Conservation (phyloP, 2,888 invertebrate species). For the Pyrrhia umbra region DNA sequence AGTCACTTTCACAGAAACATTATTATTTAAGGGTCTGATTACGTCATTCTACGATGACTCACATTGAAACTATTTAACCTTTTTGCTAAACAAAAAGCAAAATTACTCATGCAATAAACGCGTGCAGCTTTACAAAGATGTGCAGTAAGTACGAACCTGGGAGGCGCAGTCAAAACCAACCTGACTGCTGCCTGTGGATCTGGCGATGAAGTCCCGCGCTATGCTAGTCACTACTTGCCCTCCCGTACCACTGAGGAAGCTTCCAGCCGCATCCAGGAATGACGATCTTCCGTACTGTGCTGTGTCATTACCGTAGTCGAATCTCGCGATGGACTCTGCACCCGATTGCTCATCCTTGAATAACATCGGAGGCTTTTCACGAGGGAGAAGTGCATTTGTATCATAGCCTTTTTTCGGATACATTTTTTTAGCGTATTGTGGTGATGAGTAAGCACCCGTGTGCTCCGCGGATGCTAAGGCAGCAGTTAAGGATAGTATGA, state of each 20-base stretch:
- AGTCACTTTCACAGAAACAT: background rate
- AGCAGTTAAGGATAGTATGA: constrained; percentile 67
- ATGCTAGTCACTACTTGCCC: constrained; percentile 90
- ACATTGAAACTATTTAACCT: constrained; percentile 48
- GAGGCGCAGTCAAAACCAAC: constrained; percentile 90
- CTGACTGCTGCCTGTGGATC: constrained; percentile 93
- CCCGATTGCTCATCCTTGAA: constrained; percentile 73
- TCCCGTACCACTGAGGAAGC: constrained; percentile 83
- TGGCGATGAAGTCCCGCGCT: constrained; percentile 92
- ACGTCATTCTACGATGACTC: constrained; percentile 56
- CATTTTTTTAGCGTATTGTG: constrained; percentile 88
- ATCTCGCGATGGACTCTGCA: constrained; percentile 73
- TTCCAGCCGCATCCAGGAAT: constrained; percentile 82
- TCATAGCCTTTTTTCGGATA: constrained; percentile 81
- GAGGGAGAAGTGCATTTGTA: constrained; percentile 78
- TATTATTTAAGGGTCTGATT: constrained; percentile 8
- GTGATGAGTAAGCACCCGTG: constrained; percentile 88
- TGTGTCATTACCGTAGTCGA: constrained; percentile 77
- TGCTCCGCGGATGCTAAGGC: constrained; percentile 76
- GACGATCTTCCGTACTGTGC: constrained; percentile 77
- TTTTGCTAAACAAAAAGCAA: constrained; percentile 57
- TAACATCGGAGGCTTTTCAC: constrained; percentile 74
- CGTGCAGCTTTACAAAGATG: constrained; percentile 77
- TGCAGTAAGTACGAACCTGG: constrained; percentile 87
- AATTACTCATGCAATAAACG: constrained; percentile 70